These are phyloP conservation scores for Lithophane semibrunnea DNA, from an alignment of 2,888 invertebrate genomes.

Conservation along the genomic window DNA sequence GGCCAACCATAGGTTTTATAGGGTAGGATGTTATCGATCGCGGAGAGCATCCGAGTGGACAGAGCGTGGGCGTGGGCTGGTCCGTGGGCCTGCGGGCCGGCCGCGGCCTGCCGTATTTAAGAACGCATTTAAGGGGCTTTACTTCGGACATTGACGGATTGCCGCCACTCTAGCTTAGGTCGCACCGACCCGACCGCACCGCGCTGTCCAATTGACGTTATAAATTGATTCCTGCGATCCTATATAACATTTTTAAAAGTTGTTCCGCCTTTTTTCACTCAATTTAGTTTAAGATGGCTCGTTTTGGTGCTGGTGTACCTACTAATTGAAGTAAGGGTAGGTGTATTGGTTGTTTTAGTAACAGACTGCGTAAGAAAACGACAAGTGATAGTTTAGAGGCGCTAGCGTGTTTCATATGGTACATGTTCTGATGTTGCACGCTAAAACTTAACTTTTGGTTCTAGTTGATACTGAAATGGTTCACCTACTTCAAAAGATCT, in stretches of 20 bases:
- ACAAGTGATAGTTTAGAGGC: not conserved
- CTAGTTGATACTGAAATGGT: no score
- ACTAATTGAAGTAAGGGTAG: not conserved
- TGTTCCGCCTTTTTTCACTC: constrained; percentile 55
- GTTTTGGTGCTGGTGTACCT: constrained; percentile 13
- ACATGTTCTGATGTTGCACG: no score
- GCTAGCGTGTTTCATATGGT: no score
- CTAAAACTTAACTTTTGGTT: no score
- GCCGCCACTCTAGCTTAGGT: constrained; percentile 76
- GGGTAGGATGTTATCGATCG: constrained; percentile 77
- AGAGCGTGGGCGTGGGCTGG: constrained; percentile 67
- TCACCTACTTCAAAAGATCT: no score
- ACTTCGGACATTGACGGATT: constrained; percentile 86
- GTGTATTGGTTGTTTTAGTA: not conserved
- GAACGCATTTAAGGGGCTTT: constrained; percentile 86
- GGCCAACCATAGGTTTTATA: constrained; percentile 63
- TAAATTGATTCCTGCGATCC: constrained; percentile 76
- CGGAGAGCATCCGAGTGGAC: constrained; percentile 77
- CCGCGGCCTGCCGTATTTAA: constrained; percentile 78
- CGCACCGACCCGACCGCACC: constrained; percentile 72
- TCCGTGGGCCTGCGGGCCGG: constrained; percentile 54
- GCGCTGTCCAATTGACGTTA: constrained; percentile 76
- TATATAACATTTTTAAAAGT: constrained; percentile 66
- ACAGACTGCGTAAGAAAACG: not conserved
- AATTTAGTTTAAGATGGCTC: constrained; percentile 37